Base-by-base conservation (phyloP, 2,797 vertebrate species). In the Peromyscus aztecus region DNA sequence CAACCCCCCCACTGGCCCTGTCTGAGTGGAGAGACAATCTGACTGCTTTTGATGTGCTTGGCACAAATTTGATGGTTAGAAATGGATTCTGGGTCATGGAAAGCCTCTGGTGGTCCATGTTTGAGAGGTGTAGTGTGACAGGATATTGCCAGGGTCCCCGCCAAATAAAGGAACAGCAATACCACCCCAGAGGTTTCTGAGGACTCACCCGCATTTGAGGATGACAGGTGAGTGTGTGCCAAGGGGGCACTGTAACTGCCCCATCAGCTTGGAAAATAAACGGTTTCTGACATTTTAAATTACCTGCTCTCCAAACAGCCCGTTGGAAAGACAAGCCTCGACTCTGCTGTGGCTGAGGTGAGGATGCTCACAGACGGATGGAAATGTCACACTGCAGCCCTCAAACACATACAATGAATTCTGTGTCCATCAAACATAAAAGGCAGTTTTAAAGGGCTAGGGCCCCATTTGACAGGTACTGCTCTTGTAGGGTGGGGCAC, bases 191-290 rank as follows among this genome's bases (percentile, higher is more conserved):
- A 55, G 52, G 23, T 73, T 88, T 73, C 24, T 40, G 24, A n/a
- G 52, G 34, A 17, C 4, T 21, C 46, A 37, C 27, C 1, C 8
- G 2, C 24, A 6, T 8, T 5, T 13, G 61, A 19, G 13, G 46
- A 40, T 27, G 3, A 11, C 24, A 14, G 49, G 0, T 5, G 17
- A 43, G 7, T 2, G 31, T 31, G 29, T n/a, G 0, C 21, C 27
- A n/a, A 5, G 46, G 29, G 29, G 67, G n/a, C 4, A 4, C 27
- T 23, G 34, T 55, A 1, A 75, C 21, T 11, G 31, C 21, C 29
- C 24, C 3, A 0, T 43, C 1, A 5, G 16, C 17, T 29, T 88
- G 55, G 57, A 16, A 43, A 78, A 46, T 17, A 49, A 61, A 16
- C 37, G 49, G 63, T 73, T 83, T 91, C 55, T 37, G 37, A 57